These are phyloP conservation scores for Saimiri boliviensis DNA, from an alignment of 2,113 vertebrate species.

Conservation along the genomic window DNA sequence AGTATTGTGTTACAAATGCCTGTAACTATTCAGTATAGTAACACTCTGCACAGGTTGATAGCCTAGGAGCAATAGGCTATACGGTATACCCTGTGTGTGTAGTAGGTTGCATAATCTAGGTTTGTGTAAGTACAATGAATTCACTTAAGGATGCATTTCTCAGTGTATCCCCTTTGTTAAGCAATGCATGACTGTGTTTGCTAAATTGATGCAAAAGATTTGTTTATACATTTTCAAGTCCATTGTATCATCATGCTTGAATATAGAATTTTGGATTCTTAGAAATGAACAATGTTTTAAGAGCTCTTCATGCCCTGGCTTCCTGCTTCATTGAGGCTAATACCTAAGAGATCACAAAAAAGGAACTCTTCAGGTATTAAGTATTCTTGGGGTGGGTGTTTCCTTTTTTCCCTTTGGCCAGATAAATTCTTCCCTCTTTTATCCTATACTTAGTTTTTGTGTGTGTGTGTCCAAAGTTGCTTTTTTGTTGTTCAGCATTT, in stretches of 20 bases:
- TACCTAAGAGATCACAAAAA: background rate
- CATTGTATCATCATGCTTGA: background rate
- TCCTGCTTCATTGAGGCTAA: background rate
- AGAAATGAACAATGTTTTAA: background rate
- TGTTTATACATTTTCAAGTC: background rate
- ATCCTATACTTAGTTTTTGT: background rate
- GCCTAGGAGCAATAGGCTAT: background rate
- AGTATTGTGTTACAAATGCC: background rate
- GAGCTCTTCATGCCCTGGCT: background rate
- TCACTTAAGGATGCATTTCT: background rate
- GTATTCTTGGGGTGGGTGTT: background rate
- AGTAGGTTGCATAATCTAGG: background rate
- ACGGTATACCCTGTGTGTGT: background rate
- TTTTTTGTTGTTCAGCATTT: background rate
- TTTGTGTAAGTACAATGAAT: background rate
- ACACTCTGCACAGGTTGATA: background rate
- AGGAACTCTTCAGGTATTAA: background rate
- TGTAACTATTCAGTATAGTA: background rate
- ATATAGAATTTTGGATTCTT: background rate
- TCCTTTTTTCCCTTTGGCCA: constrained; percentile 11
- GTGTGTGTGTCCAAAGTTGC: background rate
- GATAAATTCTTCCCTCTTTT: constrained; percentile 14
- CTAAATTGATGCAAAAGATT: background rate
- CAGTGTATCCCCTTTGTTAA: background rate
- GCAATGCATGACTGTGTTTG: background rate